Percentiles rank a stretch among this genome's conserved stretches.
Evolutionary conservation across 2,797 vertebrate species (phyloP).

Genomic region (Toxotes lorentzi): DNA sequence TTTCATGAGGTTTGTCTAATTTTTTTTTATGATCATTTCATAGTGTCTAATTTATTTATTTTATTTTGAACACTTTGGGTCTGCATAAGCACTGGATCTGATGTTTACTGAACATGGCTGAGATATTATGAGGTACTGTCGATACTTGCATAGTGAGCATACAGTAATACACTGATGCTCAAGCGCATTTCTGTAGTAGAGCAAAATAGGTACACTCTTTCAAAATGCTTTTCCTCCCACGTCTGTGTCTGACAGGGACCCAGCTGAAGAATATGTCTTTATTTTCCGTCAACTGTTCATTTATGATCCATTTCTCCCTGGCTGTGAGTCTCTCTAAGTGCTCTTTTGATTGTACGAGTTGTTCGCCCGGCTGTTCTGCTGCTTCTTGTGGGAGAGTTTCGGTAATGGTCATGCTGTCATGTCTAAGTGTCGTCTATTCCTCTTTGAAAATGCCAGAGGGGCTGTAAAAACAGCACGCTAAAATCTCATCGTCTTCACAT

Average conservation of each 20-base stretch:
- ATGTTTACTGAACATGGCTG: background rate
- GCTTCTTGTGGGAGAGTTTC: conserved; percentile 39
- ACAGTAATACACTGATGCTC: background rate
- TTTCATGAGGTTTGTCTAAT: background rate
- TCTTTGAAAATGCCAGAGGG: conserved; percentile 38
- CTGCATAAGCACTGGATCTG: background rate
- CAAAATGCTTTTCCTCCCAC: background rate
- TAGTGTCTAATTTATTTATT: background rate
- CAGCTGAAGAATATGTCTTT: conserved; percentile 36
- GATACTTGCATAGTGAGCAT: background rate
- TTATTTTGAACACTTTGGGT: background rate
- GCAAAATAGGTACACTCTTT: background rate
- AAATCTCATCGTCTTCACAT: conserved; percentile 44
- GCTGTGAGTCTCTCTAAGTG: conserved; percentile 57
- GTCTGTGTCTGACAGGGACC: conserved; percentile 31
- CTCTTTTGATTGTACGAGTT: conserved; percentile 51
- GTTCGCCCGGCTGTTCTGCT: conserved; percentile 26
- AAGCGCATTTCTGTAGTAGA: background rate
- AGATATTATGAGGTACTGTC: background rate
- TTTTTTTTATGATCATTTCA: background rate
- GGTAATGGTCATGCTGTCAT: conserved; percentile 40
- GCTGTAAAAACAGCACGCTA: conserved; percentile 20
- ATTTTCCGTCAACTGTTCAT: conserved; percentile 26
- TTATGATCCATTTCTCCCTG: conserved; percentile 30
- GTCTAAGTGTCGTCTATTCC: conserved; percentile 36